These are phyloP conservation scores for Pissodes strobi DNA, from an alignment of 1,140 invertebrate species.

Conservation along the genomic window DNA sequence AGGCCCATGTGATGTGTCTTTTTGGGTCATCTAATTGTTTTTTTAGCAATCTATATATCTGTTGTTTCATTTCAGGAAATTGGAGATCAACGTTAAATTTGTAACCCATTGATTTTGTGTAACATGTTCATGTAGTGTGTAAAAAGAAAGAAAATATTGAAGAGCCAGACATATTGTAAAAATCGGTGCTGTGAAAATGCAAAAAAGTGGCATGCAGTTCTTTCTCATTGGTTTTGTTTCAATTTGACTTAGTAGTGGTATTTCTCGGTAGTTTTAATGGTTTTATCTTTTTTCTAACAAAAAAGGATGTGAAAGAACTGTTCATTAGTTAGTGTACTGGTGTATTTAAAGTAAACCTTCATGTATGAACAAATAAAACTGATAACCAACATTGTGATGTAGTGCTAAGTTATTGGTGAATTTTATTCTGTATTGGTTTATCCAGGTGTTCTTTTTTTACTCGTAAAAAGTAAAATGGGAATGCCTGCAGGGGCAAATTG, in stretches of 20 bases:
- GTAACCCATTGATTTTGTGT: slow-evolving; percentile 25
- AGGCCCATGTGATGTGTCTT: not conserved
- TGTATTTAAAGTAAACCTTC: slow-evolving; percentile 35
- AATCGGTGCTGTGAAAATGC: slow-evolving; percentile 30
- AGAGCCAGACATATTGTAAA: slow-evolving; percentile 31
- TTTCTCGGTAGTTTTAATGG: slow-evolving; percentile 5
- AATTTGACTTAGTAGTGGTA: slow-evolving; percentile 30
- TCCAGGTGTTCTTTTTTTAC: slow-evolving; percentile 26
- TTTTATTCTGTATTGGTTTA: slow-evolving; percentile 18
- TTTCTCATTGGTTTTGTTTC: slow-evolving; percentile 42
- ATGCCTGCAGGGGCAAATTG: slow-evolving; percentile 14
- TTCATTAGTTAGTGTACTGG: slow-evolving; percentile 43
- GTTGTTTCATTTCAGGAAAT: slow-evolving; percentile 50
- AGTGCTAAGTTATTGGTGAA: slow-evolving; percentile 29
- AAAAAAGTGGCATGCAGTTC: slow-evolving; percentile 45
- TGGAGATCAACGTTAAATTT: slow-evolving; percentile 47
- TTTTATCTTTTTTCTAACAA: slow-evolving; percentile 13
- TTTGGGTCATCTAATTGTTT: slow-evolving; percentile 14
- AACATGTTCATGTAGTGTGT: slow-evolving; percentile 23
- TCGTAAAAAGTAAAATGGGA: slow-evolving; percentile 7
- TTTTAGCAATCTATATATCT: slow-evolving; percentile 3
- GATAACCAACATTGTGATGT: slow-evolving; percentile 22
- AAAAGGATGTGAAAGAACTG: slow-evolving; percentile 48
- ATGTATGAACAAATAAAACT: slow-evolving; percentile 21
- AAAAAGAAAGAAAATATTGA: slow-evolving; percentile 26